Evolutionary conservation across 2,797 vertebrate genomes (phyloP), one percentile per base, ranked within the genome.

Genomic region (Mormyrops boulengeri): DNA sequence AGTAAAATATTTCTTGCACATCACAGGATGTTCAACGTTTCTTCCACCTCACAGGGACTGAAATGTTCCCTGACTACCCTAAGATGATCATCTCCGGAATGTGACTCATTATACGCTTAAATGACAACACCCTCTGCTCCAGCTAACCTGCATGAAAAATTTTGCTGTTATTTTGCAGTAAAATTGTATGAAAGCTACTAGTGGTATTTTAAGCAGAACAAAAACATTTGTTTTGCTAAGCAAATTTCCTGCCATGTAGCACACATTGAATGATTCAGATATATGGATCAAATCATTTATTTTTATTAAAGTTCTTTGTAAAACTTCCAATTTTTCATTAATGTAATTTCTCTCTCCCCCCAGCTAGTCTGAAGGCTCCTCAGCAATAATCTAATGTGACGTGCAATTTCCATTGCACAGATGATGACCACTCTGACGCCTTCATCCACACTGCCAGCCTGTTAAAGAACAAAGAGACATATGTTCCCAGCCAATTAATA

Each of bases 401-500:
- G 66, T 62, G 87, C 77, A 82, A 88, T 88, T 90, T 90, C 87
- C 89, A 85, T 53, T 17, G n/a, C 87, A n/a, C 87, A 88, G 41
- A 88, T 69, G 89, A 90, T 88, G 87, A 90, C 80, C 55, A 19
- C 34, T 84, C 73, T 47, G 50, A 19, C 26, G 47, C 53, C 38
- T 85, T 55, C 30, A 52, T 85, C 77, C 26, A 41, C 44, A 50
- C 73, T 85, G 87, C 87, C 8, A 11, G 87, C 62, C 87, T 85
- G 73, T 90, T 88, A 53, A 85, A 90, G 66, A 90, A 90, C 87
- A 90, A 90, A 90, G 87, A 88, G 88, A 88, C 89, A 90, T 57
- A 84, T 66, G 89, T 85, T 90, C 73, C 77, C 11, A 88, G 87
- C 89, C 89, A 90, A 90, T 90, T 90, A 90, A 90, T 82, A 85